A percentile compares a stretch with the other conserved stretches of the same genome.
These are phyloP conservation scores for Branchellion lobata DNA, from an alignment of 2,888 invertebrate species.

Conservation along the genomic window DNA sequence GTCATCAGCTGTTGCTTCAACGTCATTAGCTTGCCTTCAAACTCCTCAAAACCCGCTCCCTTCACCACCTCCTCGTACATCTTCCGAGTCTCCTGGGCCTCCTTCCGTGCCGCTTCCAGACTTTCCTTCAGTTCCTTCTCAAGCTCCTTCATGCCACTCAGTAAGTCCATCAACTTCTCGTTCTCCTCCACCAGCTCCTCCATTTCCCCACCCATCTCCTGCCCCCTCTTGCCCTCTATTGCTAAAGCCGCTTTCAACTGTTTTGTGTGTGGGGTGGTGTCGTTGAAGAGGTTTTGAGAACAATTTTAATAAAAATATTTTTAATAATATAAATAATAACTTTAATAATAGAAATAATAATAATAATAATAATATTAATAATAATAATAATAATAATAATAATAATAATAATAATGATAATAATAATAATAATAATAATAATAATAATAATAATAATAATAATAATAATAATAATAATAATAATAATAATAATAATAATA, in stretches of 20 bases:
- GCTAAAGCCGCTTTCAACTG: constrained; percentile 5
- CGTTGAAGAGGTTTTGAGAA: too few species aligned
- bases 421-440: too few species aligned
- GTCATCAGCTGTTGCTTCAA: constrained; percentile 33
- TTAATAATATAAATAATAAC: too few species aligned
- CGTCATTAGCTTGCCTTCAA: constrained; percentile 19
- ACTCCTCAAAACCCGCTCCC: constrained; percentile 49
- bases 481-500: too few species aligned
- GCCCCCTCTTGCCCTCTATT: background rate
- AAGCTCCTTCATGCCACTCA: constrained; percentile 36
- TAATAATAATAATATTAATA: too few species aligned
- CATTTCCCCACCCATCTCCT: background rate
- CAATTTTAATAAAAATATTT: too few species aligned
- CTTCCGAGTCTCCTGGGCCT: constrained; percentile 73
- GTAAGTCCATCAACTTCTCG: constrained; percentile 13
- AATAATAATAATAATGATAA: too few species aligned
- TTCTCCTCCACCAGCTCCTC: constrained; percentile 31
- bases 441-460: too few species aligned
- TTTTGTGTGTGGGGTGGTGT: too few species aligned
- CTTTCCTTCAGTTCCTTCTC: constrained; percentile 45
- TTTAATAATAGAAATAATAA: background rate
- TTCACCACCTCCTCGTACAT: constrained; percentile 71
- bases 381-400: too few species aligned
- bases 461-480: too few species aligned
- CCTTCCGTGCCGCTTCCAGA: constrained; percentile 25